A percentile compares a stretch with the other conserved stretches of the same genome.
Conservation (phyloP, 1,140 invertebrate genomes). For the Vanessa atalanta region DNA sequence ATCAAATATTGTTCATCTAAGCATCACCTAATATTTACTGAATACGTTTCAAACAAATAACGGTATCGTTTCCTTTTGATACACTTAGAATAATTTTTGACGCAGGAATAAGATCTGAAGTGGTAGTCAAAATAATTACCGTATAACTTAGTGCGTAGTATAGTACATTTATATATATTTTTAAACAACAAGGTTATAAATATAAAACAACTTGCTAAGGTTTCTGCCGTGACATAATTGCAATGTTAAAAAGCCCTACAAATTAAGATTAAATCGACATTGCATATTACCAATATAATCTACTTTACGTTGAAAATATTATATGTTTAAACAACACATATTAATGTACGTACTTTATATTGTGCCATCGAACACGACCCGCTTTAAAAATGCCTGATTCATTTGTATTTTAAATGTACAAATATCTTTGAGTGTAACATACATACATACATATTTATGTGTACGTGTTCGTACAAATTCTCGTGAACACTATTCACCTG, state of each 20-base stretch:
- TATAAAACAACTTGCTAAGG: not conserved
- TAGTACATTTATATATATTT: not conserved
- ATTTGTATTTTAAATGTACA: conserved; percentile 10
- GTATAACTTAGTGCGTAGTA: not conserved
- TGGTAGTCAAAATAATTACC: not conserved
- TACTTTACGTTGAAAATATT: not conserved
- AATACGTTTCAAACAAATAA: too few relatives aligned
- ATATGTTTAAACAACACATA: not conserved
- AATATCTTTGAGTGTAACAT: not conserved
- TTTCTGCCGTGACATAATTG: not conserved
- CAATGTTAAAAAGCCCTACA: conserved; percentile 1
- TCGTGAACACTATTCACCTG: conserved; percentile 10
- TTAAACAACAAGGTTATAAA: not conserved
- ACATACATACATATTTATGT: not conserved
- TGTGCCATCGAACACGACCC: not conserved
- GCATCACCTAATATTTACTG: too few relatives aligned
- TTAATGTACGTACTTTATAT: not conserved
- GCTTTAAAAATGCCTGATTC: not conserved
- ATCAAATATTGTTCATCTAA: too few relatives aligned
- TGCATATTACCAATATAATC: not conserved
- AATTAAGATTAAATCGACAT: not conserved
- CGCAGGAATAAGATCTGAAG: too few relatives aligned
- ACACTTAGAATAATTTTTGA: too few relatives aligned
- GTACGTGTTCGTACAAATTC: not conserved
- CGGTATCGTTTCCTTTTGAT: too few relatives aligned